Evolutionary conservation across 2,113 vertebrate species (phyloP).

Genomic region (Ciconia maguari): DNA sequence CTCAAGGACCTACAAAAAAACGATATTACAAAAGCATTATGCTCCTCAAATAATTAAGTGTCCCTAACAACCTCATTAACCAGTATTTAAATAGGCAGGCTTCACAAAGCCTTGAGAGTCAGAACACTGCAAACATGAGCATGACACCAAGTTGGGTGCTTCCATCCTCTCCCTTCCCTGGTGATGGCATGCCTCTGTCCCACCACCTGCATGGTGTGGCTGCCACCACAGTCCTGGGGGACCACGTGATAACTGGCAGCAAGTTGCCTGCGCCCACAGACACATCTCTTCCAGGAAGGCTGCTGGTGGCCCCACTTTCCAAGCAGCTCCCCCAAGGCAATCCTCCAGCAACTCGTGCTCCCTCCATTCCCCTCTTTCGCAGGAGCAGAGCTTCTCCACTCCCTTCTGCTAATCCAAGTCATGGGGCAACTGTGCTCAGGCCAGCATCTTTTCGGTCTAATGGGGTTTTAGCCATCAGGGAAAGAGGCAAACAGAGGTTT

Average conservation of each 20-base stretch:
- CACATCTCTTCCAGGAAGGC: neutral
- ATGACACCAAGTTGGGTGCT: neutral
- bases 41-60: neutral
- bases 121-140: neutral
- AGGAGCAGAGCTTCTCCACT: neutral
- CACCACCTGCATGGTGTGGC: neutral
- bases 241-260: neutral
- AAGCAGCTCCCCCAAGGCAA: neutral
- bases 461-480: neutral
- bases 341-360: neutral
- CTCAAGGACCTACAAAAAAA: conserved; percentile 85
- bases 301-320: neutral
- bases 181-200: neutral
- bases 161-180: neutral
- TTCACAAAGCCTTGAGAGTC: neutral
- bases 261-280: neutral
- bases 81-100: neutral
- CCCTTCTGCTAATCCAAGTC: neutral
- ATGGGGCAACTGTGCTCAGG: neutral
- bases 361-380: neutral
- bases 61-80: neutral
- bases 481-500: neutral
- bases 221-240: neutral
- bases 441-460: neutral
- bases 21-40: conserved; percentile 15